Evolutionary conservation across 2,888 invertebrate species (phyloP), one percentile per base, ranked within the genome.

Genomic region (Brachyptera risi): DNA sequence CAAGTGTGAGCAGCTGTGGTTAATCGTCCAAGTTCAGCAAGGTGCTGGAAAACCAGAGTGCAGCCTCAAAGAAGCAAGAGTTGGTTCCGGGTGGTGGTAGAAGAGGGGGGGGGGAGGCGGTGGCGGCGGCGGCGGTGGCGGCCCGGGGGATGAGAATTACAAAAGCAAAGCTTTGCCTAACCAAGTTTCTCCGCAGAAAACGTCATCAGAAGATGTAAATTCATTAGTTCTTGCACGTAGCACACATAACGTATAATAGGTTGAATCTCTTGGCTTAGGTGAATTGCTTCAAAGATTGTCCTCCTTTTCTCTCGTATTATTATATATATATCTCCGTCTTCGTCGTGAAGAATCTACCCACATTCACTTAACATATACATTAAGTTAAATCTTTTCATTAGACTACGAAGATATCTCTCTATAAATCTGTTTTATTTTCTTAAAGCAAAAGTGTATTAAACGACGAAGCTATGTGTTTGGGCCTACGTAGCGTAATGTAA

Each of bases 101-200:
- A n/a, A n/a, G n/a, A n/a, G n/a, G n/a, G n/a, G n/a, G n/a, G n/a
- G n/a, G n/a, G n/a, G n/a, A n/a, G n/a, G n/a, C n/a, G n/a, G n/a
- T 76, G 59, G 80, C 77, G 64, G 82, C 71, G 81, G 80, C 66
- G 59, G 80, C 77, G 64, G 82, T 71, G 81, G 80, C 66, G 83
- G 79, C 59, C 80, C 78, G 66, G 82, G 82, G 65, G 83, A 79
- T 66, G 82, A 19, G 38, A 54, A 54, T 54, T 35, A 37, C 37
- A 37, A 31, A 54, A 17, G 54, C 37, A 54, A 37, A 54, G 54
- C 54, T 31, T 54, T 17, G 27, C 27, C 17, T 26, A 19, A 35
- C 54, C 54, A 35, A 54, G 54, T 54, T 54, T 31, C 35, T 37
- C 35, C 54, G 37, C n/a, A n/a, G 21, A 54, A 54, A 54, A 54